phyloP scores from a whole-genome alignment of 2,888 invertebrate species.

The Drosophila pegasa region DNA sequence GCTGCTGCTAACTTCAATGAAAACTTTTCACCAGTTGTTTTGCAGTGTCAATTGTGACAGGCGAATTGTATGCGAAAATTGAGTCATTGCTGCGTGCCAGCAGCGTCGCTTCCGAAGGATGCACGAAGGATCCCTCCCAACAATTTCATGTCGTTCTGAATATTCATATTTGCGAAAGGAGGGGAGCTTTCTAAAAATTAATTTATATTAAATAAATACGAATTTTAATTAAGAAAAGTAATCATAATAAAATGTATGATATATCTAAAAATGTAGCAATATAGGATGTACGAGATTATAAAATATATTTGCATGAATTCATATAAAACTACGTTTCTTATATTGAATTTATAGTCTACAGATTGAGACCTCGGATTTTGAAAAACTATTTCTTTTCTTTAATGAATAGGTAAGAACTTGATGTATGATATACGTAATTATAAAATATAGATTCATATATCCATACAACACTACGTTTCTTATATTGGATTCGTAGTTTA shows the following conservation, averaged over 20 bases:
- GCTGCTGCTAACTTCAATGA: slow-evolving; percentile 32
- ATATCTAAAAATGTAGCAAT: too few species aligned
- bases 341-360: too few species aligned
- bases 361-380: too few species aligned
- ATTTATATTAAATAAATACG: not conserved
- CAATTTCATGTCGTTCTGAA: not conserved
- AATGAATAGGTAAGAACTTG: not conserved
- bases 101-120: slow-evolving; percentile 15
- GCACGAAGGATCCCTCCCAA: slow-evolving; percentile 5
- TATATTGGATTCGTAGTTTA: too few species aligned
- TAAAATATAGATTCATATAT: too few species aligned
- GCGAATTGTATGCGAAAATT: slow-evolving; percentile 60
- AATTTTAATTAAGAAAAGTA: not conserved
- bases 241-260: not conserved
- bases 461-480: too few species aligned
- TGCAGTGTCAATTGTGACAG: slow-evolving; percentile 53
- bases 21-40: slow-evolving; percentile 42
- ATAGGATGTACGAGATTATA: too few species aligned
- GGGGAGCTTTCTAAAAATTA: not conserved
- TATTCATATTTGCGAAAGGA: slow-evolving; percentile 2
- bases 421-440: too few species aligned
- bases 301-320: too few species aligned
- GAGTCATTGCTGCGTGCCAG: slow-evolving; percentile 50
- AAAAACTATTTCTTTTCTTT: too few species aligned
- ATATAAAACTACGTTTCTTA: too few species aligned